A percentile compares a stretch with the other conserved stretches of the same genome.
phyloP scores from a whole-genome alignment of 2,797 vertebrate genomes.

The Phataginus tricuspis region DNA sequence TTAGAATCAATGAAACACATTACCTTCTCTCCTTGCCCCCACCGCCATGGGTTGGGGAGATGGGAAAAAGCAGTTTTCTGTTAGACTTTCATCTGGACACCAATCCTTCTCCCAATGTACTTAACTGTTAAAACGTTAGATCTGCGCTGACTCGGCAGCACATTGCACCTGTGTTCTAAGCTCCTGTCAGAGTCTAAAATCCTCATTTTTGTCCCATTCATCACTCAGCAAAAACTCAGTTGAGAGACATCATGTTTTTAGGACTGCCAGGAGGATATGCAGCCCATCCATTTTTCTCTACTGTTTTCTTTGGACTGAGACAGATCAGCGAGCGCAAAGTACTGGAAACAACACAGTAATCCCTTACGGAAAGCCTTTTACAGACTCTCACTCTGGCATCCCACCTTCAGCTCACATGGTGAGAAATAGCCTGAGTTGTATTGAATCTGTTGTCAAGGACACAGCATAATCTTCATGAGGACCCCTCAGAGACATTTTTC shows the following conservation, averaged over 20 bases:
- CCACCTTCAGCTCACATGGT: fast-evolving
- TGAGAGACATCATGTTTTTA: not conserved
- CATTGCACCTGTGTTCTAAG: not conserved
- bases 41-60: not conserved
- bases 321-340: not conserved
- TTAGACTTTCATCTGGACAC: not conserved
- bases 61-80: not conserved
- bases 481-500: not conserved
- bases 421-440: not conserved
- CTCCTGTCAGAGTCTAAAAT: not conserved
- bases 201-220: not conserved
- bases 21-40: not conserved
- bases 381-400: not conserved
- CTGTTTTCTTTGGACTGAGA: not conserved
- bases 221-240: not conserved
- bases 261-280: not conserved
- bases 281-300: not conserved
- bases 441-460: not conserved
- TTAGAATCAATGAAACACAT: not conserved
- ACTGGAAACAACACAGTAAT: not conserved
- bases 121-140: not conserved
- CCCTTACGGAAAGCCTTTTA: not conserved
- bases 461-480: not conserved
- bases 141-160: not conserved
- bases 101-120: not conserved